A percentile compares a stretch with the other conserved stretches of the same genome.
phyloP scores from a whole-genome alignment of 1,140 invertebrate species.

The Chymomyza costata region DNA sequence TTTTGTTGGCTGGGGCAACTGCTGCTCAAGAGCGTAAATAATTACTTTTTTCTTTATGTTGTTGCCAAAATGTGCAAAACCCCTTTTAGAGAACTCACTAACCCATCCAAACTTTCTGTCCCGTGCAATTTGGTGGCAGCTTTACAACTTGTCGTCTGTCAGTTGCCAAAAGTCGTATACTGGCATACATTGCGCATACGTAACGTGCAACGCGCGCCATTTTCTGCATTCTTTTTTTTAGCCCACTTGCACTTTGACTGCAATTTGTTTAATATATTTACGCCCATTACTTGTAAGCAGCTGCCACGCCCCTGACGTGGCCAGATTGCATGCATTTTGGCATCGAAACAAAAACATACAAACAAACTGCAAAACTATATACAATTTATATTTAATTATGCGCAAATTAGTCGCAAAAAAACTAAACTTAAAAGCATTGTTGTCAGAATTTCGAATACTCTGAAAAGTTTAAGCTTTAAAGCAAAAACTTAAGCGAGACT shows the following conservation, averaged over 20 bases:
- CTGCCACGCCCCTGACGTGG: too few relatives aligned
- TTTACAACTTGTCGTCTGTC: slow-evolving; percentile 36
- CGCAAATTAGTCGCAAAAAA: slow-evolving; percentile 59
- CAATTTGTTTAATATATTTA: slow-evolving; percentile 73
- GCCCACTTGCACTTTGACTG: slow-evolving; percentile 1
- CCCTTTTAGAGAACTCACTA: slow-evolving; percentile 40
- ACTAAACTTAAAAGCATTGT: background rate
- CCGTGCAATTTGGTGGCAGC: slow-evolving; percentile 8
- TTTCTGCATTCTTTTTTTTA: background rate
- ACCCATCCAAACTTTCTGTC: slow-evolving; percentile 4
- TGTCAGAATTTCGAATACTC: too few relatives aligned
- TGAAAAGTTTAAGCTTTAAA: too few relatives aligned
- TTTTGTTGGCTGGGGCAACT: slow-evolving; percentile 36
- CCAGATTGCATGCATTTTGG: too few relatives aligned
- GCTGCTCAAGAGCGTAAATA: slow-evolving; percentile 70
- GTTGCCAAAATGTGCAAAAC: slow-evolving; percentile 67
- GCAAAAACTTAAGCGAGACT: slow-evolving; percentile 4
- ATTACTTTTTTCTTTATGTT: slow-evolving; percentile 70
- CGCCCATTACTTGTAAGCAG: slow-evolving; percentile 63
- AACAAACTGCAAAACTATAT: slow-evolving; percentile 29
- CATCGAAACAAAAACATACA: slow-evolving; percentile 62
- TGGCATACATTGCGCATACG: slow-evolving; percentile 51
- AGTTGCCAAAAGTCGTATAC: slow-evolving; percentile 39
- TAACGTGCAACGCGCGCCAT: slow-evolving; percentile 23
- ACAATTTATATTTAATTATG: slow-evolving; percentile 74